Evolutionary conservation across 64 coral and sea anemone genomes (phyloP).

Genomic region (Acropora yongei): DNA sequence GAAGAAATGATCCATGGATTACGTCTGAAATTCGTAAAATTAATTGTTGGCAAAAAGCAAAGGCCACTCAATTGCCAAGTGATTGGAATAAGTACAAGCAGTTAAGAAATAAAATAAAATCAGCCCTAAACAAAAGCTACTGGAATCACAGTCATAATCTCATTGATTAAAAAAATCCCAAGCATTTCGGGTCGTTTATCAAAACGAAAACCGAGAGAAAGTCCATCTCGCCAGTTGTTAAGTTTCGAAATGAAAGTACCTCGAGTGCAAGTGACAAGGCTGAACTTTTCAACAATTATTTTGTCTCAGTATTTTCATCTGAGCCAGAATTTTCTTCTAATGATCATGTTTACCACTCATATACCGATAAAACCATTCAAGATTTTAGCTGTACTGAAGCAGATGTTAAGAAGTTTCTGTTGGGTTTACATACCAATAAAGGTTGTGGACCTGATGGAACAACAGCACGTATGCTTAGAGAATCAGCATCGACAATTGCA

Average conservation of each 20-base stretch:
- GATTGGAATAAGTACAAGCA: conserved; percentile 14
- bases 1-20: too few relatives aligned
- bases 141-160: background rate
- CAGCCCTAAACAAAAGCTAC: conserved; percentile 21
- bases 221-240: too few relatives aligned
- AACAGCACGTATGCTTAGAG: too few relatives aligned
- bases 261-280: too few relatives aligned
- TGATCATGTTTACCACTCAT: background rate
- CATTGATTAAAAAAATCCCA: conserved; percentile 1
- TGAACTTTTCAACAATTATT: background rate
- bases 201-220: too few relatives aligned
- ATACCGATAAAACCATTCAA: background rate
- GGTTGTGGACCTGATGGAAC: background rate
- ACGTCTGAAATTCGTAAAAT: too few relatives aligned
- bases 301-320: background rate
- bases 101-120: background rate
- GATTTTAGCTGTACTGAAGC: background rate
- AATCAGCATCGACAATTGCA: too few relatives aligned
- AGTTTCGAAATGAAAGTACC: too few relatives aligned
- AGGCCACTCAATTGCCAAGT: background rate
- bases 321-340: background rate
- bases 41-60: background rate
- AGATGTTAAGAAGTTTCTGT: too few relatives aligned
- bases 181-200: background rate
- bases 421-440: too few relatives aligned